Evolutionary conservation across 2,888 invertebrate species (phyloP).

Genomic region (Drosophila anomelani): DNA sequence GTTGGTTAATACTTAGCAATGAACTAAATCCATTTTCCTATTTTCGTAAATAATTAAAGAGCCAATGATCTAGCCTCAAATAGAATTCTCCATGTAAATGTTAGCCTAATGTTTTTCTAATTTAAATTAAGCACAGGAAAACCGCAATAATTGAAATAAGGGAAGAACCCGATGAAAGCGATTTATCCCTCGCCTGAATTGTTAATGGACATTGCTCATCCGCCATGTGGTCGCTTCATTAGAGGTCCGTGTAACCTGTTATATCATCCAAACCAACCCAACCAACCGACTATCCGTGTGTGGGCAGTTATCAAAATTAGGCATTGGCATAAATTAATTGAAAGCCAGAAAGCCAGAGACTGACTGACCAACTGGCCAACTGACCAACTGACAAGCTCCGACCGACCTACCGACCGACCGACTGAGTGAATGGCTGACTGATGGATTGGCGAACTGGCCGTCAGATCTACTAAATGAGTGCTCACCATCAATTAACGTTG

Average conservation of each 20-base stretch:
- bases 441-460: conserved; percentile 38
- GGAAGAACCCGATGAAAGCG: conserved; percentile 16
- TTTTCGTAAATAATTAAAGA: conserved; percentile 2
- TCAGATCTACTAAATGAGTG: conserved; percentile 65
- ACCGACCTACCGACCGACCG: conserved; percentile 5
- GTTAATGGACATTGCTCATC: conserved; percentile 43
- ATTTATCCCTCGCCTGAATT: conserved; percentile 8
- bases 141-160: conserved; percentile 23
- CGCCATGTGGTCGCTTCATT: conserved; percentile 48
- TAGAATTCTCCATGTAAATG: neutral
- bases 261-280: conserved; percentile 15
- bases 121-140: conserved; percentile 8
- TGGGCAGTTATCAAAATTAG: conserved; percentile 63
- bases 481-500: conserved; percentile 77
- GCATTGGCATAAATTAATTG: conserved; percentile 74
- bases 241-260: conserved; percentile 23
- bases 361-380: conserved; percentile 22
- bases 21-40: neutral
- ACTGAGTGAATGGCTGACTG: conserved; percentile 42
- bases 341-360: conserved; percentile 29
- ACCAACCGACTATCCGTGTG: conserved; percentile 27
- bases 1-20: neutral
- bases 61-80: neutral
- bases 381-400: conserved; percentile 16
- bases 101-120: conserved; percentile 1